Conservation (phyloP, 2,888 invertebrate genomes). For the Leptogaster cylindrica region DNA sequence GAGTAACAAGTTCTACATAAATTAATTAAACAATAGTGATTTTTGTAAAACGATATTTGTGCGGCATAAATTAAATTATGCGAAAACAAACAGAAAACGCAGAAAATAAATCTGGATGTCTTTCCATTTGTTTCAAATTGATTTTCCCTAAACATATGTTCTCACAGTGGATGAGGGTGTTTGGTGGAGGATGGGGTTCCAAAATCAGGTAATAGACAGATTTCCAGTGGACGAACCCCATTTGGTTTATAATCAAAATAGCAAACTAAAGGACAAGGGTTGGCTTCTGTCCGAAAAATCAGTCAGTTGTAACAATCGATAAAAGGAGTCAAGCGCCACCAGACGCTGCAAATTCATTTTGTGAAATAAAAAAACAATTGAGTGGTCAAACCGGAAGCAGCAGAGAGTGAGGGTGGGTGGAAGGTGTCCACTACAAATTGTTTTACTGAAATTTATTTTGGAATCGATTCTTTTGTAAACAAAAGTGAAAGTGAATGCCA, state of each 20-base stretch:
- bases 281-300: conserved; percentile 18
- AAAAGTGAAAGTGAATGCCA: conserved; percentile 5
- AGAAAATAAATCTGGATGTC: not conserved
- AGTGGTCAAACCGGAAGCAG: not conserved
- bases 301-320: conserved; percentile 41
- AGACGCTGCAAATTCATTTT: not conserved
- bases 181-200: not conserved
- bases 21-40: too few species aligned
- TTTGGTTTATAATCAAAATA: conserved; percentile 40
- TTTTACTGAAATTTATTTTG: not conserved
- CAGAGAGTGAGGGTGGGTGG: not conserved
- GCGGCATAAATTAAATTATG: too few species aligned
- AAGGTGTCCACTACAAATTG: too few species aligned
- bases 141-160: not conserved
- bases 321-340: conserved; percentile 13
- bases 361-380: conserved; percentile 2
- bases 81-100: not conserved
- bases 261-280: conserved; percentile 20
- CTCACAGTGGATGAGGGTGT: not conserved
- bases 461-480: not conserved
- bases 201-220: not conserved
- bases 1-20: too few species aligned
- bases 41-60: too few species aligned
- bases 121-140: not conserved
- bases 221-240: conserved; percentile 17